Conservation (phyloP, 2,888 invertebrate species). For the Sphinx pinastri region DNA sequence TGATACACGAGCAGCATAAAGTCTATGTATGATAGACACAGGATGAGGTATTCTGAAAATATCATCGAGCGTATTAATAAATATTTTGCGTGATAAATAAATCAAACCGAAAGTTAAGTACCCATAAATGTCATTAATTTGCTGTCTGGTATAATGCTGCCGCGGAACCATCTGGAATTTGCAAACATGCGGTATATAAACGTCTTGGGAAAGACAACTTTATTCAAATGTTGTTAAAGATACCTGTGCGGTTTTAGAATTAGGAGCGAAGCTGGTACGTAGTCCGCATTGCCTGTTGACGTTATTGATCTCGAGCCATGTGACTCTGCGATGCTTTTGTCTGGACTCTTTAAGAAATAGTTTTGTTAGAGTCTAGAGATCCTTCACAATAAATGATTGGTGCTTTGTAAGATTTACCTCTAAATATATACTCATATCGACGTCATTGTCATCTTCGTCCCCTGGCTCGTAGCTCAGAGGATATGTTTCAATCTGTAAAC, state of each 20-base stretch:
- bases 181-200: neutral
- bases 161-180: slow-evolving; percentile 72
- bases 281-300: slow-evolving; percentile 61
- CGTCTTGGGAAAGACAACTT: neutral
- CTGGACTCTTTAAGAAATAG: slow-evolving; percentile 59
- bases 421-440: slow-evolving; percentile 46
- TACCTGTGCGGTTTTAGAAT: slow-evolving; percentile 69
- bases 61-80: slow-evolving; percentile 31
- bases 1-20: slow-evolving; percentile 76
- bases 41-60: slow-evolving; percentile 71
- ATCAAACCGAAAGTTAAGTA: slow-evolving; percentile 40
- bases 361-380: slow-evolving; percentile 3
- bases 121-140: slow-evolving; percentile 69
- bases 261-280: slow-evolving; percentile 56
- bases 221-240: neutral
- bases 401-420: slow-evolving; percentile 49
- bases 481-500: slow-evolving; percentile 47
- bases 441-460: slow-evolving; percentile 58
- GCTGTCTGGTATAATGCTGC: slow-evolving; percentile 74
- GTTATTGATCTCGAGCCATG: slow-evolving; percentile 71
- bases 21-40: slow-evolving; percentile 69
- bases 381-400: neutral
- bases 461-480: slow-evolving; percentile 64
- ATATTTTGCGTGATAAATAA: slow-evolving; percentile 29
- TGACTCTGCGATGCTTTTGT: slow-evolving; percentile 68